Evolutionary conservation across 2,888 invertebrate genomes (phyloP).

Genomic region (Ophion obscuratus): DNA sequence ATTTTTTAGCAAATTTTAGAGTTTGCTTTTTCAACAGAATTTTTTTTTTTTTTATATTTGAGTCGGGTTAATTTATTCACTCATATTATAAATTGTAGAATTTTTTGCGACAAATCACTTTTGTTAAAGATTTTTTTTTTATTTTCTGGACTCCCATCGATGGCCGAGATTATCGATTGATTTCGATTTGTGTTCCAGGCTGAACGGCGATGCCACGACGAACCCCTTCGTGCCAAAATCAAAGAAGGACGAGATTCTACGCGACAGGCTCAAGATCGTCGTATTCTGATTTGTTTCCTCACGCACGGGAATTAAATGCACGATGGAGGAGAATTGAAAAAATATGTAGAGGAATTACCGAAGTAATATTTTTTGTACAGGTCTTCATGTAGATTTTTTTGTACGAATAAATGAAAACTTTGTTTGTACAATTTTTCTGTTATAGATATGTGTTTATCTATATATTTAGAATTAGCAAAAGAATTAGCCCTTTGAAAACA

Average conservation of each 20-base stretch:
- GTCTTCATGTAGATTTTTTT: not conserved
- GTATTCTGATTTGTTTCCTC: constrained; percentile 69
- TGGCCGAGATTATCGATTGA: not conserved
- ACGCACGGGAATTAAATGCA: constrained; percentile 5
- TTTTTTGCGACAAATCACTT: not conserved
- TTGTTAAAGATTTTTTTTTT: not conserved
- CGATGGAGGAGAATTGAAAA: constrained; percentile 21
- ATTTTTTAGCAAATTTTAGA: too few species aligned
- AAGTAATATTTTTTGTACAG: not conserved
- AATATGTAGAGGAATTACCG: not conserved
- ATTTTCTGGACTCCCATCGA: not conserved
- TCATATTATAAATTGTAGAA: not conserved
- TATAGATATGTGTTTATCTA: not conserved
- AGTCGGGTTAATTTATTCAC: not conserved
- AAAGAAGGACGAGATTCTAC: constrained; percentile 85
- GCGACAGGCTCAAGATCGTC: constrained; percentile 77
- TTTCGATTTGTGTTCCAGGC: constrained; percentile 84
- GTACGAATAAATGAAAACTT: not conserved
- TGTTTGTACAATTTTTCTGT: not conserved
- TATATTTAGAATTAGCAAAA: not conserved
- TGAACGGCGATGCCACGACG: constrained; percentile 92
- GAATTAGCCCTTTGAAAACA: not conserved
- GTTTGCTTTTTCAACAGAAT: too few species aligned
- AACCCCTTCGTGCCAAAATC: constrained; percentile 92
- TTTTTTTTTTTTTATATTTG: too few species aligned